Percentiles rank a stretch among this genome's conserved stretches.
Evolutionary conservation across 2,113 vertebrate genomes (phyloP).

Genomic region (Pontoporia blainvillei): DNA sequence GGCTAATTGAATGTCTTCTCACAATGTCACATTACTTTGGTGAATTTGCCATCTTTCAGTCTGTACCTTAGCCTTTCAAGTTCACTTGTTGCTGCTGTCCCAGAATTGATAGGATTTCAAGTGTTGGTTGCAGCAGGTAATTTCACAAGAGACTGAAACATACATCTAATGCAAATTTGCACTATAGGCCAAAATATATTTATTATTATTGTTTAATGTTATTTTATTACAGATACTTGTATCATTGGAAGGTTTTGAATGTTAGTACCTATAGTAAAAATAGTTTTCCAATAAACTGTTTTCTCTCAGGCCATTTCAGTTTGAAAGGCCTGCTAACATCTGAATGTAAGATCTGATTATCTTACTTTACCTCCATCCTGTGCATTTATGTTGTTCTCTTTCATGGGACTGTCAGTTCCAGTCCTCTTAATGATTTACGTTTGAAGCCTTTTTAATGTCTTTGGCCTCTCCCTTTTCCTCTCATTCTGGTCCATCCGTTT

Average conservation of each 20-base stretch:
- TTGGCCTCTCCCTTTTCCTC: not conserved
- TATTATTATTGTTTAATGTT: not conserved
- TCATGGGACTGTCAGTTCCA: not conserved
- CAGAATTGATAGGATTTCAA: not conserved
- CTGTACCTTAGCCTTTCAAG: not conserved
- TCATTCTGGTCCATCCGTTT: not conserved
- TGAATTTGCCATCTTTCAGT: not conserved
- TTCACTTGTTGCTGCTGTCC: not conserved
- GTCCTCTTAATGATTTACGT: not conserved
- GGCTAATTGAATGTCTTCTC: not conserved
- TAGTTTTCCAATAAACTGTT: not conserved
- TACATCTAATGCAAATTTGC: not conserved
- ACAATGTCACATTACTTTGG: not conserved
- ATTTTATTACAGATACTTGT: not conserved
- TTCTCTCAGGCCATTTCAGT: not conserved
- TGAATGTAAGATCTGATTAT: not conserved
- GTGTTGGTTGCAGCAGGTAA: not conserved
- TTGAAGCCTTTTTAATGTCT: not conserved
- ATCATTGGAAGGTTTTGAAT: not conserved
- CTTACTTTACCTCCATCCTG: not conserved
- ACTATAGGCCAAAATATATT: not conserved
- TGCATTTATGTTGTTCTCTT: not conserved
- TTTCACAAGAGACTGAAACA: conserved; percentile 1
- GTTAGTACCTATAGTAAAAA: not conserved
- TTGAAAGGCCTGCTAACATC: not conserved